Percentiles rank a stretch among this genome's conserved stretches.
Evolutionary conservation across 2,888 invertebrate genomes (phyloP).

Genomic region (Microplitis manilae): DNA sequence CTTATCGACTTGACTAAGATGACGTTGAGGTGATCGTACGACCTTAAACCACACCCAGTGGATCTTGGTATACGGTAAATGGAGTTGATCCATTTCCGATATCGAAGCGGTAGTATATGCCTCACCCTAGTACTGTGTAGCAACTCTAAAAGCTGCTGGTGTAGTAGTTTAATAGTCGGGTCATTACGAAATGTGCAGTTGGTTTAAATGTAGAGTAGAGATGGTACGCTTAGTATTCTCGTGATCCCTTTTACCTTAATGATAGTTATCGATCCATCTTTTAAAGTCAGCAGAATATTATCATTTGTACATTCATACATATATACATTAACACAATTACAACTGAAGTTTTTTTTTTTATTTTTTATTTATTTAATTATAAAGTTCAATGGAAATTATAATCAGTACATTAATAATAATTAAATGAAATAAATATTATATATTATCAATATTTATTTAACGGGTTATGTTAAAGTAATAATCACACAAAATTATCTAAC

Average conservation of each 20-base stretch:
- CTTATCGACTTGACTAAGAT: conserved; percentile 32
- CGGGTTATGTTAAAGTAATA: conserved; percentile 66
- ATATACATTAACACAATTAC: not conserved
- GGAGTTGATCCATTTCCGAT: conserved; percentile 31
- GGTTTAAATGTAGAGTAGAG: conserved; percentile 15
- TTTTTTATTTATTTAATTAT: not conserved
- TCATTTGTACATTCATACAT: not conserved
- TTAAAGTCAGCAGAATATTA: not conserved
- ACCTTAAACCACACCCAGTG: conserved; percentile 44
- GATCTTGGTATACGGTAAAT: conserved; percentile 9
- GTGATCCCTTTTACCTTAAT: not conserved
- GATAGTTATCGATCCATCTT: conserved; percentile 1
- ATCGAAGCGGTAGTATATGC: conserved; percentile 19
- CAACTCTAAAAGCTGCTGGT: conserved; percentile 12
- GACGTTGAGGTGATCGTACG: conserved; percentile 35
- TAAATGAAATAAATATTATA: conserved; percentile 31
- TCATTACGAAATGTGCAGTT: conserved; percentile 38
- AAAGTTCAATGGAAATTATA: not conserved
- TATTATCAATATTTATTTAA: conserved; percentile 49
- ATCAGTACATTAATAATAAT: not conserved
- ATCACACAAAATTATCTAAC: conserved; percentile 67
- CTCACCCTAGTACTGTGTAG: conserved; percentile 32
- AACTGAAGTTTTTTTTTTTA: not conserved
- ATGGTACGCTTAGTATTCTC: not conserved
- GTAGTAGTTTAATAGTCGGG: conserved; percentile 17